A percentile compares a stretch with the other conserved stretches of the same genome.
phyloP scores from a whole-genome alignment of 2,888 invertebrate species.

The Apomyelois bistriatella region DNA sequence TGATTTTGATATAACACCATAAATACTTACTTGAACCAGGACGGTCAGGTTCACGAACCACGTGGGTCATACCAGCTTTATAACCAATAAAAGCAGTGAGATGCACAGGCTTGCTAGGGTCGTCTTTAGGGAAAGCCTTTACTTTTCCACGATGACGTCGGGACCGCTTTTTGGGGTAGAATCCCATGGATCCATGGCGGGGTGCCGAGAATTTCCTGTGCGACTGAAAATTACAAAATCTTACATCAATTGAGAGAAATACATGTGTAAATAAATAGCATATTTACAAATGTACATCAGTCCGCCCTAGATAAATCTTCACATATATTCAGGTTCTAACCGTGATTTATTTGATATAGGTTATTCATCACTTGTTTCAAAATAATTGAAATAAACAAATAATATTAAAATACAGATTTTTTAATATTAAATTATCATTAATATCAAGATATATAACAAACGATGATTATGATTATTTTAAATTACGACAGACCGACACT shows the following conservation, averaged over 20 bases:
- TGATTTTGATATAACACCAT: too few species aligned
- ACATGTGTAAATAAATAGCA: too few species aligned
- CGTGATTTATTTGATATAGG: slow-evolving; percentile 80
- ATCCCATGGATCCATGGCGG: slow-evolving; percentile 99
- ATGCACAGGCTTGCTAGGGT: slow-evolving; percentile 96
- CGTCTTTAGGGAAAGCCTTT: slow-evolving; percentile 99
- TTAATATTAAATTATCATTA: background rate
- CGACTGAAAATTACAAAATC: slow-evolving; percentile 84
- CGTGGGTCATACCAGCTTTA: slow-evolving; percentile 99
- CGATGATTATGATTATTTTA: background rate
- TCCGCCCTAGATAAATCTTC: slow-evolving; percentile 88
- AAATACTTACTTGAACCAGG: slow-evolving; percentile 97
- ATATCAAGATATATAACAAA: background rate
- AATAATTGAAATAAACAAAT: slow-evolving; percentile 7
- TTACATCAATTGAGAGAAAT: too few species aligned
- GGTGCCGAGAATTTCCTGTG: slow-evolving; percentile 99
- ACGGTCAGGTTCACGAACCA: slow-evolving; percentile 98
- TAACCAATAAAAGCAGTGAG: slow-evolving; percentile 98
- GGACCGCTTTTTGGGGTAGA: slow-evolving; percentile 99
- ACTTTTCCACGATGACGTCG: slow-evolving; percentile 98
- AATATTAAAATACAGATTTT: background rate
- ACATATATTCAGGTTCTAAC: slow-evolving; percentile 84
- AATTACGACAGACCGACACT: slow-evolving; percentile 25
- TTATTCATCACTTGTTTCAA: slow-evolving; percentile 82
- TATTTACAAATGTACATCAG: slow-evolving; percentile 69